phyloP scores from a whole-genome alignment of 2,797 vertebrate species.

The Remorina albescens region DNA sequence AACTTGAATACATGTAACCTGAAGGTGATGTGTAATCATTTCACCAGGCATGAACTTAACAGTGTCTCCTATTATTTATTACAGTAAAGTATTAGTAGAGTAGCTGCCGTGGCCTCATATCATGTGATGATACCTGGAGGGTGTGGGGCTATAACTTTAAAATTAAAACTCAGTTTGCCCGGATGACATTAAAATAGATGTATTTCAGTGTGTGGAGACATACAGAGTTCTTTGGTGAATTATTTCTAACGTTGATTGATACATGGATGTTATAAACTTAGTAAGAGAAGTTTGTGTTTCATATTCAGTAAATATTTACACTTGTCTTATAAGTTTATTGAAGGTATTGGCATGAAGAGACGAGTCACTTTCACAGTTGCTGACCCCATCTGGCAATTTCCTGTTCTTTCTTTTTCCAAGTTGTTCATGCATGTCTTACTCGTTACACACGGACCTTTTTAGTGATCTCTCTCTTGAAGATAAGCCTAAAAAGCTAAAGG shows the following conservation, averaged over 20 bases:
- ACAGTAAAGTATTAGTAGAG: not conserved
- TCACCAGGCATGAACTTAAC: not conserved
- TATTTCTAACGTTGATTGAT: not conserved
- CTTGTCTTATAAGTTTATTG: too few species aligned
- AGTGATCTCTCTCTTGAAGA: too few species aligned
- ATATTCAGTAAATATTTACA: too few species aligned
- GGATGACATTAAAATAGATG: not conserved
- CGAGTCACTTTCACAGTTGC: too few species aligned
- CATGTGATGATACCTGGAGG: not conserved
- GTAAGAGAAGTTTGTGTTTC: too few species aligned
- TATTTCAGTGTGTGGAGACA: not conserved
- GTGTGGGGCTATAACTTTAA: not conserved
- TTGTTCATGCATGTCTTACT: not conserved
- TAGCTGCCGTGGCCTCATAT: not conserved
- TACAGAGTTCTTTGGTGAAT: not conserved
- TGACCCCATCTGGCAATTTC: too few species aligned
- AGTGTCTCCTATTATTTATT: not conserved
- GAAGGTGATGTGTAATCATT: not conserved
- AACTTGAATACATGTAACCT: not conserved
- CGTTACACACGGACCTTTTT: too few species aligned
- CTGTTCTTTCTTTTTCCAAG: too few species aligned
- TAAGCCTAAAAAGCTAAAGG: too few species aligned
- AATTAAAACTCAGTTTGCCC: not conserved
- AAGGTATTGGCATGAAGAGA: too few species aligned
- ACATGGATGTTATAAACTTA: too few species aligned